Base-by-base conservation (phyloP, 2,888 invertebrate species). In the Ophion obscuratus region DNA sequence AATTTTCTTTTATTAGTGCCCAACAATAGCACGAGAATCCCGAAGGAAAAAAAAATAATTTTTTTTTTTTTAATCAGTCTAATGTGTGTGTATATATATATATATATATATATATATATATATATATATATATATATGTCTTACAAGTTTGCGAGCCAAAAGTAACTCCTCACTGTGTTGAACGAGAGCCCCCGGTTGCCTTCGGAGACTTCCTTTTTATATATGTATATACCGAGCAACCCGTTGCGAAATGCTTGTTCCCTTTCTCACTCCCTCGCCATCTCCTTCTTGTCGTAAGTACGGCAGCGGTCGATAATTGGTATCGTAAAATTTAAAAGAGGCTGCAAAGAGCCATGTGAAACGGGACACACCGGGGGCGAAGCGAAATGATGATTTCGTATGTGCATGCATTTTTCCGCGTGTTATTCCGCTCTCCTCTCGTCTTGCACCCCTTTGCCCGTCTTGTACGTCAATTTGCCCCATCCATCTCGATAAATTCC, bases 321-420 rank as follows among this genome's bases (percentile, higher is more conserved):
- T 87, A 88, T 88, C 89, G 88, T 89, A 89, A 89, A 89, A 88
- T 81, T 88, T 88, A 87, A 88, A 88, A 87, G 85, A 86, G 87
- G 85, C 87, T 88, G 87, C 86, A 87, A 86, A 89, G 87, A 85
- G 85, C 85, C 84, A 85, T 84, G 89, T 85, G 89, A 89, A 89
- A 88, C 87, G 85, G 88, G 88, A 89, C 88, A 88, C 88, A 86
- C 81, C 87, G 80, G 83, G 84, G 77, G 86, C 87, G 84, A 86
- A 83, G 86, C 83, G 86, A 86, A 86, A 86, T 81, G 86, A 86
- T 86, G 83, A 86, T 86, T 86, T 86, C 86, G 83, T 83, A 83
- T 83, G 86, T 76, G 81, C 74, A 80, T 31, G 31, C 80, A 86
- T 84, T 80, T 86, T 31, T 31, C 31, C 31, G 31, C 31, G 31